These are phyloP conservation scores for Bhutanitis thaidina DNA, from an alignment of 2,888 invertebrate genomes.

Conservation along the genomic window DNA sequence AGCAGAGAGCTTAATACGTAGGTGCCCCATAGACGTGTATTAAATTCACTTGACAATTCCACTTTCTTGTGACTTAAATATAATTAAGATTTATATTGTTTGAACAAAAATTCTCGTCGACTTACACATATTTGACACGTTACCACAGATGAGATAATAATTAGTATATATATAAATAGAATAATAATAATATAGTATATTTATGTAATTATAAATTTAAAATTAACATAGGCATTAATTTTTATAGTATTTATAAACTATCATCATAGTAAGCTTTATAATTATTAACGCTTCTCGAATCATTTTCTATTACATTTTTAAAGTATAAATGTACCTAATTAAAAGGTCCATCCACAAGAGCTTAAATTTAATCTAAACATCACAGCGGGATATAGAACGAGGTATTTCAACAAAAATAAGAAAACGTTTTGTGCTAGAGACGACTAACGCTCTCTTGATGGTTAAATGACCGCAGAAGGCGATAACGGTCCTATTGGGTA, in stretches of 20 bases:
- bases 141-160: too few relatives aligned
- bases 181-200: too few relatives aligned
- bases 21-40: too few relatives aligned
- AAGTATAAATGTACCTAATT: conserved; percentile 3
- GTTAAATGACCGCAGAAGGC: conserved; percentile 51
- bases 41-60: too few relatives aligned
- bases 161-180: too few relatives aligned
- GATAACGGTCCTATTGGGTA: conserved; percentile 54
- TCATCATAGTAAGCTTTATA: background rate
- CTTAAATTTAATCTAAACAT: conserved; percentile 3
- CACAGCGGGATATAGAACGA: conserved; percentile 6
- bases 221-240: too few relatives aligned
- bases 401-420: conserved; percentile 14
- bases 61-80: too few relatives aligned
- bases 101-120: too few relatives aligned
- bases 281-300: background rate
- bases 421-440: conserved; percentile 15
- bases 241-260: too few relatives aligned
- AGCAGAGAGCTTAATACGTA: background rate
- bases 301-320: background rate
- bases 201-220: too few relatives aligned
- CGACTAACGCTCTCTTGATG: conserved; percentile 34
- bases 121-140: too few relatives aligned
- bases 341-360: conserved; percentile 3
- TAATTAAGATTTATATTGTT: too few relatives aligned